Evolutionary conservation across 2,113 vertebrate species (phyloP).

Genomic region (Ceyx melanurus): DNA sequence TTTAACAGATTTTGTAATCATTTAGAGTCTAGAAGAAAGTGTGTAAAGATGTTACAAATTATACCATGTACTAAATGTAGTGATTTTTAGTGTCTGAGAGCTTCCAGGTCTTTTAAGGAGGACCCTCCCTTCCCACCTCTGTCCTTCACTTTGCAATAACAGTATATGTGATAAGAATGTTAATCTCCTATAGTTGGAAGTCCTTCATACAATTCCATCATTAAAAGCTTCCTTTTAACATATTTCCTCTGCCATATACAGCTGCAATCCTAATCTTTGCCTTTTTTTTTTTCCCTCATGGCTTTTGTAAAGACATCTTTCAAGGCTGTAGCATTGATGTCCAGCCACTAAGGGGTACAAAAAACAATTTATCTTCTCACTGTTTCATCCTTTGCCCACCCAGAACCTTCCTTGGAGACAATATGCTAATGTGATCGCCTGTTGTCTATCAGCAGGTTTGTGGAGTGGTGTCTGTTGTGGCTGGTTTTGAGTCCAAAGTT

Average conservation of each 20-base stretch:
- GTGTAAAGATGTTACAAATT: background rate
- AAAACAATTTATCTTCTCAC: background rate
- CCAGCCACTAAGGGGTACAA: background rate
- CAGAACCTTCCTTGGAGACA: background rate
- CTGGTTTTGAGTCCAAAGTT: background rate
- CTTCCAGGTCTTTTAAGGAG: background rate
- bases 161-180: background rate
- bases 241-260: background rate
- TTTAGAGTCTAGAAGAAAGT: background rate
- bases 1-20: background rate
- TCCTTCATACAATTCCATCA: conserved; percentile 18
- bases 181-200: conserved; percentile 22
- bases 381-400: background rate
- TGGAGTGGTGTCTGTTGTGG: background rate
- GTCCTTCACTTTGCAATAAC: background rate
- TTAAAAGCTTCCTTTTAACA: conserved; percentile 33
- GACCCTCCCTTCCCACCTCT: background rate
- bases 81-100: background rate
- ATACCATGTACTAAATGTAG: background rate
- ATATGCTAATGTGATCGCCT: background rate
- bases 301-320: background rate
- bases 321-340: conserved; percentile 26
- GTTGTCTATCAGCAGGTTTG: background rate
- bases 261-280: background rate
- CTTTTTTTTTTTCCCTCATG: background rate